Base-by-base conservation (phyloP, 2,888 invertebrate genomes). In the Bruchidius siliquastri region DNA sequence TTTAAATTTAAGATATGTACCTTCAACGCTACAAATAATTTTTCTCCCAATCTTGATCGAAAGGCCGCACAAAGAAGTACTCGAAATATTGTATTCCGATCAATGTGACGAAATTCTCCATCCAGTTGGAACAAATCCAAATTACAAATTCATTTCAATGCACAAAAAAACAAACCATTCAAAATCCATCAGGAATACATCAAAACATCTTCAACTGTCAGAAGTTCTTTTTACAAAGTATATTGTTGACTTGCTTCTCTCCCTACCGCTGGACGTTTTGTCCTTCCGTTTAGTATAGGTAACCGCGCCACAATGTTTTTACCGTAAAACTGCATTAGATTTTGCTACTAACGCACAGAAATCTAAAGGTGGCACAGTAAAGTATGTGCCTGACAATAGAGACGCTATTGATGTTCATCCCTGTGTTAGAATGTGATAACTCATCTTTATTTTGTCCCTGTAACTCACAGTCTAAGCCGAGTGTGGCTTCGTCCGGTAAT, bases 181-280 rank as follows among this genome's bases (percentile, higher is more conserved):
- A 20, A 32, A 70, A 68, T 22, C 68, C 21, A 68, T 68, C 22
- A 21, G 21, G 68, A 68, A 68, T 68, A 22, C 22, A 68, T 68
- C 68, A 68, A 68, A 68, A 68, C 68, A 68, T 22, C 22, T 21
- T 68, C 68, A 68, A 68, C 68, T 68, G 68, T 68, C 68, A 68
- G 68, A 21, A 21, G 21, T 68, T 21, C 22, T 68, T 22, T 68
- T 21, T 21, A 68, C 21, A 20, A 68, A 68, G 68, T 21, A 69
- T 74, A 72, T 68, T 68, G 68, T 68, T 68, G 68, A 68, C 68
- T 68, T 68, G 20, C 68, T 68, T 68, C 20, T 68, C 22, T 68
- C 68, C 22, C 68, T 68, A 21, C 22, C 22, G 22, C 21, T 67
- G 4, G 67, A n/a, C n/a, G 21, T 67, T 67, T 68, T 8, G 68